Evolutionary conservation across 2,113 vertebrate genomes (phyloP).

Genomic region (Motacilla alba): DNA sequence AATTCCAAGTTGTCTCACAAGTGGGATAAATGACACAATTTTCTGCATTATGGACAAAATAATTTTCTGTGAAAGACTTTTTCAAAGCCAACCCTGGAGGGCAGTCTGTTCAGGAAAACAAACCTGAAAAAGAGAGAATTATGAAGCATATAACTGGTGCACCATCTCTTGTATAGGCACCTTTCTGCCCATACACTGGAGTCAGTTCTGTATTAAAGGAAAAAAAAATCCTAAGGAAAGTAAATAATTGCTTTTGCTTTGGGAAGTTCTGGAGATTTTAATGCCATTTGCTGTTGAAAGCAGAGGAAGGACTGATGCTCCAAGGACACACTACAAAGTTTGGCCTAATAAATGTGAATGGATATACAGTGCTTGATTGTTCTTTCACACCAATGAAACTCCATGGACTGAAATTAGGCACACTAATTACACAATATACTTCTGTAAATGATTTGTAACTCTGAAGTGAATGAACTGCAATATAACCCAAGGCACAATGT

Average conservation of each 20-base stretch:
- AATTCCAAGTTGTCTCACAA: not conserved
- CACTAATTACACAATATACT: slow-evolving; percentile 29
- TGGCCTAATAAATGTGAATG: slow-evolving; percentile 30
- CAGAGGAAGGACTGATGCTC: not conserved
- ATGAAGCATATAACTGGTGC: not conserved
- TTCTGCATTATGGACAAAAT: not conserved
- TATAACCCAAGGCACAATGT: not conserved
- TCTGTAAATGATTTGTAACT: slow-evolving; percentile 38
- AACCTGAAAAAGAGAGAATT: not conserved
- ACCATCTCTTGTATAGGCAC: not conserved
- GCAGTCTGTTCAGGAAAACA: not conserved
- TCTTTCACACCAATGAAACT: slow-evolving; percentile 29
- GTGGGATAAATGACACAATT: not conserved
- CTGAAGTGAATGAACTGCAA: not conserved
- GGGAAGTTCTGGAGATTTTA: not conserved
- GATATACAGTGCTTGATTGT: slow-evolving; percentile 15
- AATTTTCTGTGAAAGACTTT: not conserved
- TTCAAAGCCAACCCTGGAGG: slow-evolving; percentile 9
- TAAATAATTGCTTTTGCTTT: not conserved
- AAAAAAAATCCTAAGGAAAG: not conserved
- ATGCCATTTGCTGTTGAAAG: not conserved
- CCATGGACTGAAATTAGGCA: not conserved
- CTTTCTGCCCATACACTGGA: not conserved
- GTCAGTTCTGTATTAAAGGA: not conserved
- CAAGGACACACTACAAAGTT: not conserved